Conservation (phyloP, 2,797 vertebrate genomes). For the Iguana delicatissima region DNA sequence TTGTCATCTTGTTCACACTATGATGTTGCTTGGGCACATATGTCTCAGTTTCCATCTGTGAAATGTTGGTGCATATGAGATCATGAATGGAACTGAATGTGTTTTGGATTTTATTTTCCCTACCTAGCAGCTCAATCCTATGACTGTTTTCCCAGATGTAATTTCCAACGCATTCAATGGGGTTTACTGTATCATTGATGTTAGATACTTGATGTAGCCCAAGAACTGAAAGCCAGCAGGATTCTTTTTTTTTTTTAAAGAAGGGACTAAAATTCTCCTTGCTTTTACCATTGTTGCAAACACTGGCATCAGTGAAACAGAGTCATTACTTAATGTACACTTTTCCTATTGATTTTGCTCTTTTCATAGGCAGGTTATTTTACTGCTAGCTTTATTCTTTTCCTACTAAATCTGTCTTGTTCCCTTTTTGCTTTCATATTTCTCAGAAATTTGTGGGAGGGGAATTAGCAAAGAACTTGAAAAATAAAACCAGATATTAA, state of each 20-base stretch:
- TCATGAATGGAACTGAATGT: background rate
- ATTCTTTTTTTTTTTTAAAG: background rate
- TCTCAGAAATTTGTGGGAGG: constrained; percentile 11
- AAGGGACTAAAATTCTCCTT: constrained; percentile 19
- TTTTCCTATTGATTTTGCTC: constrained; percentile 59
- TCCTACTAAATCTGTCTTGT: constrained; percentile 18
- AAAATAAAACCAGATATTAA: constrained; percentile 41
- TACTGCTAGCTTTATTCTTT: constrained; percentile 37
- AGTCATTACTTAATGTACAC: constrained; percentile 57
- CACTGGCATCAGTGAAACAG: background rate
- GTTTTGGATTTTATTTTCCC: background rate
- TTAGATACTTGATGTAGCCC: background rate
- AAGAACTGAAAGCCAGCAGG: constrained; percentile 30
- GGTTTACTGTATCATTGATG: background rate
- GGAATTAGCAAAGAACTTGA: constrained; percentile 35
- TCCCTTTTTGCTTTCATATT: constrained; percentile 41
- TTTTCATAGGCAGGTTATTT: constrained; percentile 50
- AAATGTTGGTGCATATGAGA: no score
- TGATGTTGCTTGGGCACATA: no score
- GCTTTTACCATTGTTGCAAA: constrained; percentile 36
- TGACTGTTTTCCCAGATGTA: background rate
- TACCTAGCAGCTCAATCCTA: constrained; percentile 49
- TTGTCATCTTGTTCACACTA: no score
- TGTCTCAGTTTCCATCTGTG: no score
- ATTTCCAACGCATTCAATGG: background rate